A percentile compares a stretch with the other conserved stretches of the same genome.
Conservation (phyloP, 30 jellyfish, hydroid and myxozoan species). For the Chrysaora quinquecirrha region DNA sequence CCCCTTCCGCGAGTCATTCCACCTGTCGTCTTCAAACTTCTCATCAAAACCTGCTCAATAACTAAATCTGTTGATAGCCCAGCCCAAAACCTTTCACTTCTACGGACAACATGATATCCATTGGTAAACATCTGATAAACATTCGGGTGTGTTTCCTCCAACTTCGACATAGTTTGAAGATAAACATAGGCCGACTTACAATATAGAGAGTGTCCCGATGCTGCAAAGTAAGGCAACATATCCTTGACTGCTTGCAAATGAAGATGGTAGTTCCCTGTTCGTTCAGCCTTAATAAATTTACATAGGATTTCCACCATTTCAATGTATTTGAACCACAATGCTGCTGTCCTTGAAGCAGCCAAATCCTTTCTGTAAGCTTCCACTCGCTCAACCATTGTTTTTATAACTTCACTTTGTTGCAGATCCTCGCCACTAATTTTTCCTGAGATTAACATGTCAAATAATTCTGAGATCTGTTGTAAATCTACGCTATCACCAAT, state of each 20-base stretch:
- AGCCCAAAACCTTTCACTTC: slow-evolving; percentile 46
- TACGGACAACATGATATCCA: not conserved
- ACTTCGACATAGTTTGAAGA: slow-evolving; percentile 65
- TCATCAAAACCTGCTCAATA: slow-evolving; percentile 24
- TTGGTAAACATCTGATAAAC: slow-evolving; percentile 22
- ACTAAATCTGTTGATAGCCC: slow-evolving; percentile 52
- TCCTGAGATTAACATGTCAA: no score
- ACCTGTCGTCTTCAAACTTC: slow-evolving; percentile 42
- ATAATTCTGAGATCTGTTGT: no score
- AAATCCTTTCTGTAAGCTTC: no score
- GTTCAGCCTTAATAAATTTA: not conserved
- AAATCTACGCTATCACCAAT: no score
- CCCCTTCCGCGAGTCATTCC: slow-evolving; percentile 49
- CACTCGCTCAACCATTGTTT: no score
- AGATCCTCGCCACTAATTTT: no score
- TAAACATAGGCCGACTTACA: slow-evolving; percentile 51
- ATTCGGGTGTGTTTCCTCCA: slow-evolving; percentile 21
- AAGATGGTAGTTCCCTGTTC: not conserved
- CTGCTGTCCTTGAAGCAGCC: no score
- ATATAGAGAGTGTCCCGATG: slow-evolving; percentile 61
- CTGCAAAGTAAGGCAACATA: slow-evolving; percentile 60
- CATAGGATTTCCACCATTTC: not conserved
- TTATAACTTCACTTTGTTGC: no score
- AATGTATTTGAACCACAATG: not conserved
- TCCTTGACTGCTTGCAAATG: slow-evolving; percentile 13